A percentile compares a stretch with the other conserved stretches of the same genome.
Evolutionary conservation across 1,140 invertebrate genomes (phyloP).

Genomic region (Camponotus vicinus): DNA sequence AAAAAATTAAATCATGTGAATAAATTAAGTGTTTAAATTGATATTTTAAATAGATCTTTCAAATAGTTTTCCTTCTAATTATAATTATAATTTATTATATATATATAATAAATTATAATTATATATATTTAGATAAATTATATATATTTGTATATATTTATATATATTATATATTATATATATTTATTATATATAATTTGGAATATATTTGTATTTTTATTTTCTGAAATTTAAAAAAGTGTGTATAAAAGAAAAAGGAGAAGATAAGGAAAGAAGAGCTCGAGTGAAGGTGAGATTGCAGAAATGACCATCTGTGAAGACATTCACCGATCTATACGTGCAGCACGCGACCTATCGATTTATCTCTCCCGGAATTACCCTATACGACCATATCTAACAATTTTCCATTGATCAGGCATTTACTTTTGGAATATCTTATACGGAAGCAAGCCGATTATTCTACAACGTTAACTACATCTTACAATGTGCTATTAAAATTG

Average conservation of each 20-base stretch:
- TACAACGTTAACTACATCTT: not conserved
- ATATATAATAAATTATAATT: too few species aligned
- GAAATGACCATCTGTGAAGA: slow-evolving; percentile 45
- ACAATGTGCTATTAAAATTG: slow-evolving; percentile 20
- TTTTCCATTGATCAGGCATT: not conserved
- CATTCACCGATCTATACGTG: slow-evolving; percentile 36
- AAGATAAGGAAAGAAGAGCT: not conserved
- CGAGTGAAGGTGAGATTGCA: slow-evolving; percentile 40
- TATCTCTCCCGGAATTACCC: not conserved
- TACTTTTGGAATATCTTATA: not conserved
- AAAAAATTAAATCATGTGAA: too few species aligned
- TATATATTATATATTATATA: too few species aligned
- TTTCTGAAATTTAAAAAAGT: not conserved
- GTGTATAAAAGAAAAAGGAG: not conserved
- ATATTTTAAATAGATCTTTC: too few species aligned
- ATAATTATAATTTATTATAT: too few species aligned
- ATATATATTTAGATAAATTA: too few species aligned
- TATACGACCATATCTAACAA: too few species aligned
- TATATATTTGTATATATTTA: too few species aligned
- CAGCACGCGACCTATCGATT: slow-evolving; percentile 57
- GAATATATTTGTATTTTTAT: too few species aligned
- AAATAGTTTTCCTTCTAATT: too few species aligned
- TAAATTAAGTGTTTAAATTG: too few species aligned
- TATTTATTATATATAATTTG: too few species aligned
- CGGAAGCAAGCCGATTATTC: slow-evolving; percentile 3